phyloP scores from a whole-genome alignment of 1,140 invertebrate species.

The Calycopis cecrops region DNA sequence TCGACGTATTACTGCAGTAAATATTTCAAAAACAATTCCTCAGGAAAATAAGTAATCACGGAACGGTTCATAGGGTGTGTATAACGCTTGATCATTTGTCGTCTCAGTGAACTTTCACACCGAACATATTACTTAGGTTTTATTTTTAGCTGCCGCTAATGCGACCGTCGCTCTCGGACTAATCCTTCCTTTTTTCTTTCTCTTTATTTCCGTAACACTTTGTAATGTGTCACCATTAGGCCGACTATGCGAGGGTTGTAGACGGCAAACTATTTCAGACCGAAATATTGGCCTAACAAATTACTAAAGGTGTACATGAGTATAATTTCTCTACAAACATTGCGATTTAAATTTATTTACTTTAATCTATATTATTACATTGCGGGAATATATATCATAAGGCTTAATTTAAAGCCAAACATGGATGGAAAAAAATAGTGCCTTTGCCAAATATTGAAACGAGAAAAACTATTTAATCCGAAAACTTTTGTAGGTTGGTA shows the following conservation, averaged over 20 bases:
- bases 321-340: background rate
- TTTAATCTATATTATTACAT: constrained; percentile 4
- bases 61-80: constrained; percentile 2
- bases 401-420: constrained; percentile 36
- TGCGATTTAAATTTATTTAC: background rate
- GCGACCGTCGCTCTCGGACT: constrained; percentile 43
- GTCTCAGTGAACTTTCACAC: constrained; percentile 61
- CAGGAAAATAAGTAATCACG: background rate
- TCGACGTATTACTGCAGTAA: too few relatives aligned
- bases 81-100: constrained; percentile 39
- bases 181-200: constrained; percentile 50
- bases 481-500: constrained; percentile 71
- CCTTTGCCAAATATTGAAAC: constrained; percentile 66
- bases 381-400: constrained; percentile 23
- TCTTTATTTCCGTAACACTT: constrained; percentile 62
- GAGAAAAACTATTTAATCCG: constrained; percentile 71
- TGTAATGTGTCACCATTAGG: constrained; percentile 60
- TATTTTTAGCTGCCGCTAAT: constrained; percentile 56
- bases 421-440: constrained; percentile 43
- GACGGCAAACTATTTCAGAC: constrained; percentile 16
- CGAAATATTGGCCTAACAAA: constrained; percentile 7
- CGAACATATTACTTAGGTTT: constrained; percentile 46
- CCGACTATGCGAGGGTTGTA: constrained; percentile 44
- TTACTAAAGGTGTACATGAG: background rate
- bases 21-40: too few relatives aligned